Evolutionary conservation across 2,888 invertebrate genomes (phyloP).

Genomic region (Pammene aurita): DNA sequence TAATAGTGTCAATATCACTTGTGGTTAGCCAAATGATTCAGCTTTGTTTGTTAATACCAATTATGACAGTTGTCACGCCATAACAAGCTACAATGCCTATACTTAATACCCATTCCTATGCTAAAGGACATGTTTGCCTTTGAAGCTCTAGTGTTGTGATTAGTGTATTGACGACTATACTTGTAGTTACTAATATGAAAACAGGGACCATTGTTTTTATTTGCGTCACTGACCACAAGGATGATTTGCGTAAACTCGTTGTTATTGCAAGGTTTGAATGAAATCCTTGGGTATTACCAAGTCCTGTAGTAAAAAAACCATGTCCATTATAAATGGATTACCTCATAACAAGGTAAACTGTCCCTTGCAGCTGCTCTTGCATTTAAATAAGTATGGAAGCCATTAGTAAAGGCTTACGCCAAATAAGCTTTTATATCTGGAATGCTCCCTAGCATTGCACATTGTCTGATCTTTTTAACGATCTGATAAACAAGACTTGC

Average conservation of each 20-base stretch:
- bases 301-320: conserved; percentile 43
- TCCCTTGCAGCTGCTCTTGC: conserved; percentile 11
- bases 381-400: background rate
- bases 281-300: conserved; percentile 68
- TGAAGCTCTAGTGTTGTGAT: too few relatives aligned
- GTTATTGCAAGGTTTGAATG: conserved; percentile 65
- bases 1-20: conserved; percentile 18
- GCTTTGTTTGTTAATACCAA: conserved; percentile 16
- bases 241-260: conserved; percentile 62
- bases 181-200: conserved; percentile 19
- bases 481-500: conserved; percentile 77
- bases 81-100: conserved; percentile 1
- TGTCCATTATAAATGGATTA: conserved; percentile 20
- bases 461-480: conserved; percentile 62
- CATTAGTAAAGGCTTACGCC: conserved; percentile 3
- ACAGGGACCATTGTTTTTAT: conserved; percentile 41
- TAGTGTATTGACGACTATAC: too few relatives aligned
- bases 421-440: conserved; percentile 20
- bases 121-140: conserved; percentile 10
- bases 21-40: conserved; percentile 15
- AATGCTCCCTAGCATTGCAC: conserved; percentile 30
- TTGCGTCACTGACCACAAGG: conserved; percentile 57
- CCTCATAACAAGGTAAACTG: conserved; percentile 26
- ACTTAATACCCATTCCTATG: conserved; percentile 1
- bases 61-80: conserved; percentile 14